Percentiles rank a stretch among this genome's conserved stretches.
Evolutionary conservation across 2,888 invertebrate species (phyloP).

Genomic region (Oeneis ivallda): DNA sequence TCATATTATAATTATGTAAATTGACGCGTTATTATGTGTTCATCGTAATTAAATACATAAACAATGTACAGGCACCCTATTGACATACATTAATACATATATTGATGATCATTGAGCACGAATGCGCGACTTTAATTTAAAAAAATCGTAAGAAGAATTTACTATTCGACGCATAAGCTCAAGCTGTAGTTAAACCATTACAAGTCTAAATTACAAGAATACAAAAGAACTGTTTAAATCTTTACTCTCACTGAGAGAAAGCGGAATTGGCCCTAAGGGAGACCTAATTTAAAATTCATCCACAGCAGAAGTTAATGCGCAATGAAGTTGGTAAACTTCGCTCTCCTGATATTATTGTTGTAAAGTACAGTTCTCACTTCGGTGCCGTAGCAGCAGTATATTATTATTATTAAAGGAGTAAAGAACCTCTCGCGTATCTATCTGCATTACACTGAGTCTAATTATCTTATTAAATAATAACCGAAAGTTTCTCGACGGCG

Average conservation of each 20-base stretch:
- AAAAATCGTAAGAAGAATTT: no score
- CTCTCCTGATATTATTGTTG: constrained; percentile 41
- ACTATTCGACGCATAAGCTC: no score
- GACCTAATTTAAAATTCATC: constrained; percentile 37
- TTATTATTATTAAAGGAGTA: constrained; percentile 34
- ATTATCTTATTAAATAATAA: constrained; percentile 17
- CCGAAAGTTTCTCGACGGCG: constrained; percentile 4
- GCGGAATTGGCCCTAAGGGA: constrained; percentile 22
- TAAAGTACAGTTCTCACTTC: constrained; percentile 34
- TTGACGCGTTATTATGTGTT: no score
- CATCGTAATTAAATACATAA: no score
- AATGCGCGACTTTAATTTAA: no score
- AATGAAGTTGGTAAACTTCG: constrained; percentile 39
- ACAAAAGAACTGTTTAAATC: constrained; percentile 5
- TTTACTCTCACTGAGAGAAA: constrained; percentile 20
- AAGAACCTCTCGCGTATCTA: constrained; percentile 12
- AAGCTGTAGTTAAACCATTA: neutral
- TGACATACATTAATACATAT: no score
- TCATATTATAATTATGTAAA: no score
- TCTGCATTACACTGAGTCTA: constrained; percentile 24
- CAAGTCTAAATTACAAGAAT: constrained; percentile 2
- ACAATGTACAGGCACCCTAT: no score
- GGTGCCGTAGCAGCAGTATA: constrained; percentile 28
- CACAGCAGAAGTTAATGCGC: constrained; percentile 34
- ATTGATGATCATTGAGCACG: no score